Base-by-base conservation (phyloP, 2,888 invertebrate species). In the Polyommatus iphigenia region DNA sequence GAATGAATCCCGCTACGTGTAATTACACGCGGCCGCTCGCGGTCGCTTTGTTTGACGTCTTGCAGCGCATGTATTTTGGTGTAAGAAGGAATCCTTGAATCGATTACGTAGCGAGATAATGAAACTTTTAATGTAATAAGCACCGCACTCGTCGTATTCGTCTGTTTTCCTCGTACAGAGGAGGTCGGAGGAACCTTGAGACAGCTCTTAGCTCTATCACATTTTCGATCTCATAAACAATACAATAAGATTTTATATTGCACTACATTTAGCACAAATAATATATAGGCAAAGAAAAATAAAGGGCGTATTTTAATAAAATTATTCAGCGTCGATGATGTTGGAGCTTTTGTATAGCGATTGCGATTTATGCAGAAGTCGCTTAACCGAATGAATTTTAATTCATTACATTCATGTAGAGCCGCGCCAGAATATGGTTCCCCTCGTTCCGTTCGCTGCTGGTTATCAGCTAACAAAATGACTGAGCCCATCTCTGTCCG, bases 391-490 rank as follows among this genome's bases (percentile, higher is more conserved):
- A 92, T 91, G 91, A 92, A 93, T 91, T 90, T 91, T 91, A 93
- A 93, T 93, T 94, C 92, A 93, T 91, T 92, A 91, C 89, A 91
- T 93, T 93, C 91, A 92, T 91, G 89, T 88, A 87, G 90, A 91
- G 89, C 88, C 90, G 91, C 90, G 89, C 90, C 90, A 93, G 93
- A 93, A 92, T 92, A 92, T 91, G 90, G 91, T 92, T 91, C 93
- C 93, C 93, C 93, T 91, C 91, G 90, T 89, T 90, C 89, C 89
- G 91, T 90, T 91, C 88, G 87, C 91, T 91, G 90, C 89, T 91
- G 92, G 92, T 93, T 94, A 94, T 94, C 94, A 93, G 92, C 92
- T 93, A 91, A 93, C 93, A 92, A 94, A 93, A 93, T 91, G 93
- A 89, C 88, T 87, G 84, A 88, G 85, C 85, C 90, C 85, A 87